phyloP scores from a whole-genome alignment of 2,113 vertebrate species.

The Piprites chloris region DNA sequence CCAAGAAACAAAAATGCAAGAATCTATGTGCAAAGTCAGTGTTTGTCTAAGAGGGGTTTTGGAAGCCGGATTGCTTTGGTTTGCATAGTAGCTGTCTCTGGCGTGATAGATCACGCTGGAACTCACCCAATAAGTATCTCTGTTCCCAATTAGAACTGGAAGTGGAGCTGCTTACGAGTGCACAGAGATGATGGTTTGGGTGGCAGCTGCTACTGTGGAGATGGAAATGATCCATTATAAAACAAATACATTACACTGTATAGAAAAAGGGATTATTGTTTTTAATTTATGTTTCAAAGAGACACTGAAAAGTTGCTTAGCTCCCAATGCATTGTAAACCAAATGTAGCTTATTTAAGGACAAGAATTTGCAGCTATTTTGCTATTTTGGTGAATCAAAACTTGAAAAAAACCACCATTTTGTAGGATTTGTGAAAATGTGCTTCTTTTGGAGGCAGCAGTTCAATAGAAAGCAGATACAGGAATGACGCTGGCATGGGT shows the following conservation, averaged over 20 bases:
- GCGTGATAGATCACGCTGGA: conserved; percentile 78
- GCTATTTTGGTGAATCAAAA: background rate
- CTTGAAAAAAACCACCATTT: conserved; percentile 28
- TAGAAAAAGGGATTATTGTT: conserved; percentile 45
- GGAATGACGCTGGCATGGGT: background rate
- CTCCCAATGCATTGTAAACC: background rate
- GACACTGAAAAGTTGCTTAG: conserved; percentile 42
- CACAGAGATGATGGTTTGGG: conserved; percentile 71
- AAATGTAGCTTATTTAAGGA: conserved; percentile 1
- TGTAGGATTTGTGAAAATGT: conserved; percentile 12
- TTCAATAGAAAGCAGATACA: background rate
- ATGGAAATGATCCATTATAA: conserved; percentile 73
- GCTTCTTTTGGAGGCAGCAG: background rate
- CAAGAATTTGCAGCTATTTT: background rate
- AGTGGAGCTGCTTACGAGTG: conserved; percentile 69
- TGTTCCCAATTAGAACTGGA: conserved; percentile 80
- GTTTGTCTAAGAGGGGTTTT: conserved; percentile 73
- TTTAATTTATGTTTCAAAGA: conserved; percentile 56
- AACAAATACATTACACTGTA: conserved; percentile 58
- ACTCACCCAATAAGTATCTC: conserved; percentile 78
- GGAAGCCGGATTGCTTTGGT: conserved; percentile 73
- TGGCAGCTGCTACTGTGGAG: conserved; percentile 76
- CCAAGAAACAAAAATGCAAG: background rate
- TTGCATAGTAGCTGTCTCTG: conserved; percentile 78
- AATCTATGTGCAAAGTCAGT: conserved; percentile 67